phyloP scores from a whole-genome alignment of 2,888 invertebrate species.

The Rutpela maculata region DNA sequence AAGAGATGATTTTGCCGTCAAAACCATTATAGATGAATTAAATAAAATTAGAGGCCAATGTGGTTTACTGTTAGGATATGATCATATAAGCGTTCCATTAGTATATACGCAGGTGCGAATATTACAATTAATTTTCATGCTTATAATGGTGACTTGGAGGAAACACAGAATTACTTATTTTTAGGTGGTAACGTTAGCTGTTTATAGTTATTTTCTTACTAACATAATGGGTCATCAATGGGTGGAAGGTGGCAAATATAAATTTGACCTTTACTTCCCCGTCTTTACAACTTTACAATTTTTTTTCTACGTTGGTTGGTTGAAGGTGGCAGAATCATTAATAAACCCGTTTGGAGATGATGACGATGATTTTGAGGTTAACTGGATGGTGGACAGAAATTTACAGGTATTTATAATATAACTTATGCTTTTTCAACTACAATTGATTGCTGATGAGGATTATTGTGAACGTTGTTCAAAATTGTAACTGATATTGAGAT shows the following conservation, averaged over 20 bases:
- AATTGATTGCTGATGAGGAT: no score
- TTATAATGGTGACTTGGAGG: neutral
- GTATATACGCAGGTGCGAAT: conserved; percentile 84
- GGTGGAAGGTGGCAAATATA: conserved; percentile 73
- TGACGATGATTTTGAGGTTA: conserved; percentile 93
- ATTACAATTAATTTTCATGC: neutral
- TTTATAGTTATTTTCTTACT: conserved; percentile 92
- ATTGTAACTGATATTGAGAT: no score
- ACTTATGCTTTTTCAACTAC: neutral
- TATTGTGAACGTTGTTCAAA: no score
- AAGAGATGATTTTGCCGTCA: conserved; percentile 90
- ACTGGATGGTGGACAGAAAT: conserved; percentile 94
- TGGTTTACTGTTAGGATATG: conserved; percentile 84
- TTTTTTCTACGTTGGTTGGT: conserved; percentile 92
- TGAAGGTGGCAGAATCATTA: conserved; percentile 91
- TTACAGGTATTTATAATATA: conserved; percentile 77
- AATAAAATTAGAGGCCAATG: conserved; percentile 88
- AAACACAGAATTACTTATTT: conserved; percentile 39
- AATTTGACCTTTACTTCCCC: conserved; percentile 91
- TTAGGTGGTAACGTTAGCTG: conserved; percentile 88
- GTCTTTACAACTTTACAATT: conserved; percentile 92
- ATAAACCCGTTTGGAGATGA: conserved; percentile 95
- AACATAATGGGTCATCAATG: conserved; percentile 91
- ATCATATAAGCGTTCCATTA: conserved; percentile 86
- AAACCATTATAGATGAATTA: conserved; percentile 89